phyloP scores from a whole-genome alignment of 2,888 invertebrate species.

The Omphaloscelis lunosa region DNA sequence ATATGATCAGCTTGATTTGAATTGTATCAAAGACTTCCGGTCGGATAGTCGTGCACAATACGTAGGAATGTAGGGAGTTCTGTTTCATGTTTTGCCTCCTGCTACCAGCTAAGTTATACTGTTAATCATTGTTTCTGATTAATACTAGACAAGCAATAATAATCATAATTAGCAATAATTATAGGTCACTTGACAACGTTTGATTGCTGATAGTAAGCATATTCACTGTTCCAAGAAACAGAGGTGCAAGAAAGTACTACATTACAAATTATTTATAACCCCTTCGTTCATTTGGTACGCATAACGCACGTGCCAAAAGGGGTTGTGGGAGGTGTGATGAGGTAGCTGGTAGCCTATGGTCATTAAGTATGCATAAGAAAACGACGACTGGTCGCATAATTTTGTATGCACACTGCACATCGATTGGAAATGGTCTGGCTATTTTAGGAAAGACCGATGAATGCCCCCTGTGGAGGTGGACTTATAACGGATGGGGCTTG shows the following conservation, averaged over 20 bases:
- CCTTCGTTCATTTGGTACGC: background rate
- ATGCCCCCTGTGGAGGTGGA: background rate
- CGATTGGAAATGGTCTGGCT: slow-evolving; percentile 30
- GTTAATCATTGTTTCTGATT: slow-evolving; percentile 17
- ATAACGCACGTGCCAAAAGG: background rate
- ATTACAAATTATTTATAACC: background rate
- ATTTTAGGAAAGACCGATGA: slow-evolving; percentile 10
- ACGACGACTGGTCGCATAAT: background rate
- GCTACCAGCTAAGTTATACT: background rate
- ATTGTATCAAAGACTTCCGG: slow-evolving; percentile 41
- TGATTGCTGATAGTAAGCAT: background rate
- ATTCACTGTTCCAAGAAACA: slow-evolving; percentile 21
- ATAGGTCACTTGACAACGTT: slow-evolving; percentile 38
- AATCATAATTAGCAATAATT: slow-evolving; percentile 30
- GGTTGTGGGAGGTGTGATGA: too few species aligned
- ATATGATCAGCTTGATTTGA: slow-evolving; percentile 40
- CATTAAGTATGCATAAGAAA: slow-evolving; percentile 24
- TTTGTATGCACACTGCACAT: slow-evolving; percentile 17
- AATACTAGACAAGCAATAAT: slow-evolving; percentile 14
- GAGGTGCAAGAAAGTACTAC: background rate
- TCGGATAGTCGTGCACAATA: background rate
- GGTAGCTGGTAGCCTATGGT: background rate
- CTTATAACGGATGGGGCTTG: background rate
- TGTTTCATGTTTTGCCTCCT: background rate
- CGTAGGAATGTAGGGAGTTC: slow-evolving; percentile 24